Base-by-base conservation (phyloP, 2,797 vertebrate species). In the Aldrovandia affinis region DNA sequence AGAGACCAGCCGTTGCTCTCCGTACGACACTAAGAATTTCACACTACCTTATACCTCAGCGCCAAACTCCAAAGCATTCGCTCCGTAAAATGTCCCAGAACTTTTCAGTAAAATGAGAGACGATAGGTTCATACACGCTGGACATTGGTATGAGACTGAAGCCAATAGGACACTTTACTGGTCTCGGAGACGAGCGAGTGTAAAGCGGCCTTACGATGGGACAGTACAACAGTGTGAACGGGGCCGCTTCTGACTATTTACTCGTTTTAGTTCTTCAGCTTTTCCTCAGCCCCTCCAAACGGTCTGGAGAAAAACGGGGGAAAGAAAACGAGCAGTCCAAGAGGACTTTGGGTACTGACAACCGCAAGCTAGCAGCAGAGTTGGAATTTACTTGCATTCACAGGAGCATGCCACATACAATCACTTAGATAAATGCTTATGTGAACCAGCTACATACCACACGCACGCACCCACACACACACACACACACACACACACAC, bases 371-470 rank as follows among this genome's bases (percentile, higher is more conserved):
- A 73, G 63, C 65, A 73, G 81, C 81, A 84, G 78, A 18, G 42
- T 28, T 30, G 25, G 73, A 79, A 78, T 50, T 63, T 22, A 61
- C 59, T 63, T 30, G 63, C 63, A 36, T 80, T 85, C 78, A 70
- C 52, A 79, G 75, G 81, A 85, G n/a, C 82, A 83, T 81, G 78
- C 81, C 79, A 57, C 57, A 59, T 68, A 82, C 82, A 59, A 61
- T 79, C 70, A 44, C 42, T 25, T 75, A 75, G 1, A 44, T 75
- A 75, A n/a, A 75, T 44, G 70, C 70, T 44, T 18, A 70, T 44
- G 52, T n/a, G 39, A 25, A n/a, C 18, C 81, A 79, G 42, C 12
- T 57, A 36, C 73, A 50, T 36, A 68, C 79, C 75, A 77, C 25
- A 54, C 22, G 57, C 80, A 82, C 44, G 14, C 54, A 42, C 28